Base-by-base conservation (phyloP, 2,797 vertebrate species). In the Phrynocephalus forsythii region DNA sequence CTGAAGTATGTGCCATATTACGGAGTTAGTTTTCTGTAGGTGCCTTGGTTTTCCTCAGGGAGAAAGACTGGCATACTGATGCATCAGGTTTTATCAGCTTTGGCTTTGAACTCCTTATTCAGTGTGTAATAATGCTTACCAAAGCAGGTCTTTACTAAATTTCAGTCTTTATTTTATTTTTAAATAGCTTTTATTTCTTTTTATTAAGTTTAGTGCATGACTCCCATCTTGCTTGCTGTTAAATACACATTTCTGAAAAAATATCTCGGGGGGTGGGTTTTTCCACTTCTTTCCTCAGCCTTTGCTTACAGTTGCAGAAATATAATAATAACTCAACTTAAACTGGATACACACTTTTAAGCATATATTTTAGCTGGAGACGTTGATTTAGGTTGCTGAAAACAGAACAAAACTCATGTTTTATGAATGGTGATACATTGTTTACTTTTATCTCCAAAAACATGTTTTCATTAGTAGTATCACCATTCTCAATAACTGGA, bases 1-100 rank as follows among this genome's bases (percentile, higher is more conserved):
- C 9, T 56, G 52, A 10, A 56, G 52, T 11, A 56, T 56, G 52
- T 56, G 52, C 52, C 52, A 8, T 56, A 33, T 73, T 73, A 18
- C 20, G 33, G 26, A 72, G 28, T 92, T 86, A 88, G 86, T 91
- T 93, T 93, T 89, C 82, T 85, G 80, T 83, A 20, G 66, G 87
- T 92, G 82, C 68, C 0, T 87, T 88, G 13, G 16, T 90, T 7
- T 90, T 92, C 89, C 75, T 52, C 83, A 72, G 87, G 79, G 83
- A 90, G 44, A 38, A 73, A 78, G 20, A 33, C 77, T 93, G 89
- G 86, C 83, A 44, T 83, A 82, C 67, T 90, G 86, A 44, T 93
- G 86, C 8, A 76, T 80, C 50, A 1, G 0, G 85, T 28, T 92
- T 94, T 72, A 85, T 89, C 90, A 50, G 1, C 44, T 86, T 75